Evolutionary conservation across 2,113 vertebrate genomes (phyloP).

Genomic region (Erinaceus europaeus): DNA sequence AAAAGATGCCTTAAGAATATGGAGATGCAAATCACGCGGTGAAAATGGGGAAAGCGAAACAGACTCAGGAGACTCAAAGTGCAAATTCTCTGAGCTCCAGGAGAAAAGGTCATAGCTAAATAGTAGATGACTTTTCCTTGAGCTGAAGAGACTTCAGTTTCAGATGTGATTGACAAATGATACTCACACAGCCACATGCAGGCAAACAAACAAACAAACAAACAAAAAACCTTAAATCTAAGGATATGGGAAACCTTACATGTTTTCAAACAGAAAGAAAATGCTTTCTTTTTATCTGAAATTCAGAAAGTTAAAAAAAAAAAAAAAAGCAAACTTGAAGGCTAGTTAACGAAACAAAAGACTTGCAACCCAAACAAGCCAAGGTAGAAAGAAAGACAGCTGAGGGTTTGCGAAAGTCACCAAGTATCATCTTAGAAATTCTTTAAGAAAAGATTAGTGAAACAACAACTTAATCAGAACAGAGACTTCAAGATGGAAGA

Average conservation of each 20-base stretch:
- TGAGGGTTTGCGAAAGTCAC: neutral
- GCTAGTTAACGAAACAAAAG: neutral
- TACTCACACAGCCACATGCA: too few relatives aligned
- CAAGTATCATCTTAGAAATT: neutral
- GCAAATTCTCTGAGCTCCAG: slow-evolving; percentile 15
- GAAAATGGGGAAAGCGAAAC: slow-evolving; percentile 16
- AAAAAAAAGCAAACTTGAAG: neutral
- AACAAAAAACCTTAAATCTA: too few relatives aligned
- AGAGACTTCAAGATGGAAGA: slow-evolving; percentile 42
- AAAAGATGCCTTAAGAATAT: slow-evolving; percentile 47
- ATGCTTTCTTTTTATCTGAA: neutral
- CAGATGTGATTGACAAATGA: too few relatives aligned
- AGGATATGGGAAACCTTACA: neutral
- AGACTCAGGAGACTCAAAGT: neutral
- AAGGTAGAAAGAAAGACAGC: neutral
- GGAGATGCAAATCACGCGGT: slow-evolving; percentile 57
- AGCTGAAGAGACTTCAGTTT: neutral
- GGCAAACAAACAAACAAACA: too few relatives aligned
- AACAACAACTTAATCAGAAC: slow-evolving; percentile 17
- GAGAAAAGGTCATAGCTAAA: slow-evolving; percentile 10
- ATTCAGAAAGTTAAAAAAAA: too few relatives aligned
- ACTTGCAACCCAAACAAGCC: neutral
- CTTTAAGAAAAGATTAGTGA: neutral
- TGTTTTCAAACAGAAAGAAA: slow-evolving; percentile 13
- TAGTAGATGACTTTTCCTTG: neutral